Base-by-base conservation (phyloP, 2,888 invertebrate species). In the Cerastis leucographa region DNA sequence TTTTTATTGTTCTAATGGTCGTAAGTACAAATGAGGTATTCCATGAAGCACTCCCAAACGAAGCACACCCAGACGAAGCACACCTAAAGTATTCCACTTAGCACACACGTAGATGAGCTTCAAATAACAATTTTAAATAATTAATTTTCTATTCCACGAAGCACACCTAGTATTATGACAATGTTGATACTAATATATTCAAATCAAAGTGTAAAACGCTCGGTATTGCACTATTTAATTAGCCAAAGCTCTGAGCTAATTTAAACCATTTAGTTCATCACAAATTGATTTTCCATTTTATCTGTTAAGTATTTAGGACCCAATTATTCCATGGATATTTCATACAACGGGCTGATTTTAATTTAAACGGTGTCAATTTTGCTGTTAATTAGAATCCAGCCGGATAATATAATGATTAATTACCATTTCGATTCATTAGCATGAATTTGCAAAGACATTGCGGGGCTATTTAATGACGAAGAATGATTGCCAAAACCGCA, bases 311-410 rank as follows among this genome's bases (percentile, higher is more conserved):
- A 64, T 42, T 64, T 64, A 42, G 64, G 14, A n/a, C 17, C 17
- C 25, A 42, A 17, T 25, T 42, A 3, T 14, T 22, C n/a, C 42
- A 64, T 14, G 42, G 22, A 8, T 64, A 54, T 54, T 49, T 70
- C 19, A 62, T 25, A 29, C 35, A n/a, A 14, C 0, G 5, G 8
- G 42, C n/a, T 14, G 22, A 29, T 61, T 61, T 51, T 62, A 44
- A 71, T 71, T 75, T 80, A 71, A 61, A 25, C 40, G n/a, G 12
- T 64, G 59, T 84, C 54, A 80, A 82, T 71, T 67, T 71, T 42
- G 46, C 25, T n/a, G 46, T 49, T 71, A 59, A 66, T 81, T 81
- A 66, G 6, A 70, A 71, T 51, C 7, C 59, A 44, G n/a, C 14
- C 25, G 1, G 14, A 29, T 80, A 59, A 14, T 62, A 67, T 1